Evolutionary conservation across 2,113 vertebrate genomes (phyloP).

Genomic region (Salvelinus namaycush): DNA sequence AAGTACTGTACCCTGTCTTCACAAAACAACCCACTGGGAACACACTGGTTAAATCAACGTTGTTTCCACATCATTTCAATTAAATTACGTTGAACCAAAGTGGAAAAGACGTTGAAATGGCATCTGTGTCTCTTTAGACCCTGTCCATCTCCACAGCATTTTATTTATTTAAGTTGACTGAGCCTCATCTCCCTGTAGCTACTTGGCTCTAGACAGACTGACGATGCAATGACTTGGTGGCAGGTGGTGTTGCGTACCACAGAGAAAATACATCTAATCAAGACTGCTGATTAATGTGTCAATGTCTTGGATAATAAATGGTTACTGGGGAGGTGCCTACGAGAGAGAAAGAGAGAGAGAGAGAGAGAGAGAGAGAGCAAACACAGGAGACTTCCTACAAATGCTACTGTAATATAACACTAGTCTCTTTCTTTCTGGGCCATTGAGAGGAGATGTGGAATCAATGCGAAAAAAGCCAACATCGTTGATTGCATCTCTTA

Average conservation of each 20-base stretch:
- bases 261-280: neutral
- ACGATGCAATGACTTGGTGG: neutral
- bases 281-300: neutral
- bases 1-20: too few species aligned
- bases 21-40: too few species aligned
- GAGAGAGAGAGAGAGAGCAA: slow-evolving; percentile 15
- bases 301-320: slow-evolving; percentile 27
- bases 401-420: slow-evolving; percentile 26
- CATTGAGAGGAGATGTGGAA: slow-evolving; percentile 62
- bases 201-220: neutral
- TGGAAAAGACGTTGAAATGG: too few species aligned
- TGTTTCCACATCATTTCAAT: too few species aligned
- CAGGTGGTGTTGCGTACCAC: neutral
- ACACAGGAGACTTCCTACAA: slow-evolving; percentile 45
- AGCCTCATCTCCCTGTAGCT: too few species aligned
- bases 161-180: too few species aligned
- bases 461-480: neutral
- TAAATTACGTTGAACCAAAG: too few species aligned
- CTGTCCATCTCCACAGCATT: too few species aligned
- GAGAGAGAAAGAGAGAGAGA: slow-evolving; percentile 1
- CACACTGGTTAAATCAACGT: too few species aligned
- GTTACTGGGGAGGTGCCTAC: slow-evolving; percentile 38
- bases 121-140: too few species aligned
- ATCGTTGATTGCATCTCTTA: too few species aligned
- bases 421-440: slow-evolving; percentile 17